Conservation (phyloP, 2,797 vertebrate species). For the Tenualosa ilisha region DNA sequence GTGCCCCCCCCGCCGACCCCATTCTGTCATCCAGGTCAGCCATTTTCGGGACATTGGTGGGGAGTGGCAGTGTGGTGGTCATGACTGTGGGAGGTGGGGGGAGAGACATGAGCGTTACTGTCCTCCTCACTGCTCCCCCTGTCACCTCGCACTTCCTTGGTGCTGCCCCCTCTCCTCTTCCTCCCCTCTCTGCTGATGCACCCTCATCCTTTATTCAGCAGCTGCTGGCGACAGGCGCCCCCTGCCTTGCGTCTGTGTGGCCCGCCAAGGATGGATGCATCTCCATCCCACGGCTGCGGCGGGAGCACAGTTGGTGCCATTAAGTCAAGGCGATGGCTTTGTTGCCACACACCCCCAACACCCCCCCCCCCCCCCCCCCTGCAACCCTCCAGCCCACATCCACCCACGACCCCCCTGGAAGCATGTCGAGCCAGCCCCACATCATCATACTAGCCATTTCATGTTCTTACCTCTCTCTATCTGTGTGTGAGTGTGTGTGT, state of each 20-base stretch:
- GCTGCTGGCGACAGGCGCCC: conserved; percentile 30
- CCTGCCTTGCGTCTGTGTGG: conserved; percentile 13
- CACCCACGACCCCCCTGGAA: too few species aligned
- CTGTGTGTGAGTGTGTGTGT: background rate
- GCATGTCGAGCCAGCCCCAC: background rate
- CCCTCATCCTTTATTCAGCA: conserved; percentile 46
- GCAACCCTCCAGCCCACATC: background rate
- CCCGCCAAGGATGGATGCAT: background rate
- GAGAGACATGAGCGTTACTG: conserved; percentile 4
- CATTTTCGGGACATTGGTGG: background rate
- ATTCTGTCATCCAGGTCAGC: conserved; percentile 62
- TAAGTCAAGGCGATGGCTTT: background rate
- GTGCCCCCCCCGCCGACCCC: conserved; percentile 53
- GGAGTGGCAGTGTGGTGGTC: background rate
- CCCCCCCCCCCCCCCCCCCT: too few species aligned
- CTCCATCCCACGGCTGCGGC: background rate
- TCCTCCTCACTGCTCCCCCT: background rate
- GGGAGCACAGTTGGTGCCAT: background rate
- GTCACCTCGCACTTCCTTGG: background rate
- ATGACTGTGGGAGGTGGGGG: background rate
- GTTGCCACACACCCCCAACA: background rate
- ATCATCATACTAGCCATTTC: background rate
- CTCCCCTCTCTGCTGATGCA: conserved; percentile 26
- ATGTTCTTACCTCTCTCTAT: background rate
- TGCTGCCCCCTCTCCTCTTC: background rate